Evolutionary conservation across 2,797 vertebrate species (phyloP).

Genomic region (Phoxinus dragarum): DNA sequence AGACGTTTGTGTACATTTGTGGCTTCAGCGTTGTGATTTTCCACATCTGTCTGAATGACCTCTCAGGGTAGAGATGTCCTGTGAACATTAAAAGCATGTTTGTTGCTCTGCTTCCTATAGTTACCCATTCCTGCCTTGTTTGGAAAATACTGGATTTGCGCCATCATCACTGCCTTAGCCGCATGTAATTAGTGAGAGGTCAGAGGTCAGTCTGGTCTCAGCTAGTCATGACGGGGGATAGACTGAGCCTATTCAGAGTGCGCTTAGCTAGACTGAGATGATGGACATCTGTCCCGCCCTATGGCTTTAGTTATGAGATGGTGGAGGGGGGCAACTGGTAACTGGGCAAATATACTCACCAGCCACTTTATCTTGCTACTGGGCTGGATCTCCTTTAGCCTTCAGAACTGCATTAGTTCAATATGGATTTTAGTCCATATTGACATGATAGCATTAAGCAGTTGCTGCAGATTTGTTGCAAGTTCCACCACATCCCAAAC

Average conservation of each 20-base stretch:
- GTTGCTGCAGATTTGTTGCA: conserved; percentile 63
- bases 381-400: background rate
- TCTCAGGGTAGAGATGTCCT: background rate
- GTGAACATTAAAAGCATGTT: conserved; percentile 9
- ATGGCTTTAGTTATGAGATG: conserved; percentile 19
- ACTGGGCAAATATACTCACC: background rate
- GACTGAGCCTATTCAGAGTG: conserved; percentile 79
- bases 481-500: conserved; percentile 60
- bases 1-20: background rate
- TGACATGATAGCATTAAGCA: background rate
- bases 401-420: background rate
- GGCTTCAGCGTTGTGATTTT: background rate
- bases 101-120: background rate
- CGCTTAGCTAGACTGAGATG: conserved; percentile 44
- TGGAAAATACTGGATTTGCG: conserved; percentile 51
- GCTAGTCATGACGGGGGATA: conserved; percentile 43
- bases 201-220: conserved; percentile 70
- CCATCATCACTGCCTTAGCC: conserved; percentile 64
- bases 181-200: conserved; percentile 75
- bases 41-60: background rate
- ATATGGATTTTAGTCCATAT: background rate
- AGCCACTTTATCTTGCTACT: background rate
- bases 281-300: conserved; percentile 33
- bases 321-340: background rate
- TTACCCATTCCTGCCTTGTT: conserved; percentile 19